phyloP scores from a whole-genome alignment of 1,140 invertebrate genomes.

The Dinothrombium tinctorium region DNA sequence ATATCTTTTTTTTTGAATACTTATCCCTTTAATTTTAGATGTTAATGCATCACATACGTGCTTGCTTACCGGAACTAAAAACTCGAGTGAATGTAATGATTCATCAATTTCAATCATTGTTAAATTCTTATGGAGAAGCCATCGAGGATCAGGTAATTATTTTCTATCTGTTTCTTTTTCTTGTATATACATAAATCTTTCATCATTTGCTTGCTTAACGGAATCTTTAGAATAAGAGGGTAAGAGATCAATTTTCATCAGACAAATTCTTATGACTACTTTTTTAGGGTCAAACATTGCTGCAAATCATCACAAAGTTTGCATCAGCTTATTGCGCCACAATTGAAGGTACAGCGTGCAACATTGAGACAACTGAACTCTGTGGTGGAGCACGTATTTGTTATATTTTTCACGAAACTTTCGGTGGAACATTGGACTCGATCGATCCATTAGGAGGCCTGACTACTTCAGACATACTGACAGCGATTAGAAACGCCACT shows the following conservation, averaged over 20 bases:
- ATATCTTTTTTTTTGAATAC: too few relatives aligned
- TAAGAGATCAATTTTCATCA: too few relatives aligned
- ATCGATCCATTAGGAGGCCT: conserved; percentile 82
- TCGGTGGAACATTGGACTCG: conserved; percentile 67
- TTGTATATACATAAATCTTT: conserved; percentile 2
- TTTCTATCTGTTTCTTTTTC: background rate
- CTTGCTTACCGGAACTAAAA: conserved; percentile 94
- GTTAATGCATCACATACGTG: conserved; percentile 97
- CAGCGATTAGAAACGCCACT: conserved; percentile 92
- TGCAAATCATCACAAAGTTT: conserved; percentile 98
- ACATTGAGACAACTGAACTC: conserved; percentile 93
- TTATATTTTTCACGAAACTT: conserved; percentile 98
- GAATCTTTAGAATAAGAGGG: background rate
- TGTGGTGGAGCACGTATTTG: conserved; percentile 96
- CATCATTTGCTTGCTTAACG: background rate
- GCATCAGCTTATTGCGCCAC: conserved; percentile 91
- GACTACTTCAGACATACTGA: conserved; percentile 81
- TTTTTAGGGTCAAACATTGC: conserved; percentile 62
- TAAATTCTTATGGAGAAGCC: conserved; percentile 90
- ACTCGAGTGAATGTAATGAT: too few relatives aligned
- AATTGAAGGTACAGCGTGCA: conserved; percentile 83
- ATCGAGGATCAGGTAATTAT: conserved; percentile 88
- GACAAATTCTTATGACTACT: too few relatives aligned
- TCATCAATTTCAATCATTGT: conserved; percentile 86
- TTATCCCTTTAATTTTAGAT: too few relatives aligned